Evolutionary conservation across 1,140 invertebrate genomes (phyloP), one percentile per base, ranked within the genome.

Genomic region (Drosophila lacertosa): DNA sequence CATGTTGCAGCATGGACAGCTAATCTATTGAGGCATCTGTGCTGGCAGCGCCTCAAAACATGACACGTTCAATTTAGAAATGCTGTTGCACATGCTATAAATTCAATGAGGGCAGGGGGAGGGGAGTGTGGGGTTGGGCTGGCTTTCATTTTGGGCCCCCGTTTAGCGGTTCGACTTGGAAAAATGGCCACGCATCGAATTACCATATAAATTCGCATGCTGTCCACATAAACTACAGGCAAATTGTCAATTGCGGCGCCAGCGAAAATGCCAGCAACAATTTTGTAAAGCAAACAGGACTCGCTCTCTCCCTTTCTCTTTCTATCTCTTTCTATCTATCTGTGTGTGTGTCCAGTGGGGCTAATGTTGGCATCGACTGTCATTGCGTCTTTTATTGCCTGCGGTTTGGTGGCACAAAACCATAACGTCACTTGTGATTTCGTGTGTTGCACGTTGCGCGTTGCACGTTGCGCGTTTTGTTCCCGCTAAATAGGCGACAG

Each of bases 351-450:
- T 63, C 37, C 74, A 74, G 68, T 60, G 59, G 54, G 57, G 79
- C 79, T 77, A 83, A 82, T 82, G 71, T 47, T 58, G 57, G 50
- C 70, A 74, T 70, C 66, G 67, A 65, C 65, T 68, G 81, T 71
- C 81, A 57, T 57, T 70, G 78, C 70, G 82, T 88, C 82, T 88
- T 86, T 88, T 86, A 86, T 86, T 86, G 82, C 82, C 73, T 88
- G 82, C 82, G 82, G 82, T 82, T 88, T 75, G 77, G 58, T 73
- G 82, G 65, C 64, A 88, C 81, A 86, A 81, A 84, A 74, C 81
- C 81, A 64, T 82, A 82, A 77, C 82, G 82, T 88, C 82, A 88
- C 82, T 86, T 86, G 66, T 88, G 82, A 86, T 88, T 88, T 86
- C 47, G 80, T 79, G 77, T 64, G 67, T 45, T 45, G 20, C 42